These are phyloP conservation scores for Proales similis DNA, from an alignment of 1,140 invertebrate species.

Conservation along the genomic window DNA sequence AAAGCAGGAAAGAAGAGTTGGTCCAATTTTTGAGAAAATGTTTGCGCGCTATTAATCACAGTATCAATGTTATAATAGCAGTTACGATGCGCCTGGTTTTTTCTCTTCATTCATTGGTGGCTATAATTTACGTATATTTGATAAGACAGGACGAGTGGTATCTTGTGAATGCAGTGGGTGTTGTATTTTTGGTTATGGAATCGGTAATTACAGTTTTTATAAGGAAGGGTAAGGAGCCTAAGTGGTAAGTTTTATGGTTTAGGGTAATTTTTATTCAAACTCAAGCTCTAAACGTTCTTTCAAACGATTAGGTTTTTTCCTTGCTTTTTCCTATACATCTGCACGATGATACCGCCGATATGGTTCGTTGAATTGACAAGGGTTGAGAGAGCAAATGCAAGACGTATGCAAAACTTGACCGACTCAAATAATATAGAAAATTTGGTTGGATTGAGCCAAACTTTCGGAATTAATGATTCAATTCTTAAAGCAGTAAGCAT, in stretches of 20 bases:
- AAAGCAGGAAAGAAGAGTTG: constrained; percentile 34
- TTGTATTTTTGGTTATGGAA: constrained; percentile 42
- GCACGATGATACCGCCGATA: constrained; percentile 37
- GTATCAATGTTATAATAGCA: constrained; percentile 42
- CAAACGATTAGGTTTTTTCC: constrained; percentile 34
- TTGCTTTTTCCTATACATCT: constrained; percentile 37
- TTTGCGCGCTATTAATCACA: constrained; percentile 14
- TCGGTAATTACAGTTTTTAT: constrained; percentile 41
- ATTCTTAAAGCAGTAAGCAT: constrained; percentile 23
- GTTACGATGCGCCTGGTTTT: constrained; percentile 42
- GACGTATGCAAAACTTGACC: background rate
- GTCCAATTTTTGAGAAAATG: constrained; percentile 13
- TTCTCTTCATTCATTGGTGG: constrained; percentile 43
- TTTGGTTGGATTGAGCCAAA: constrained; percentile 4
- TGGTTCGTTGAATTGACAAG: constrained; percentile 30
- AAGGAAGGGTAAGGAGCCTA: constrained; percentile 40
- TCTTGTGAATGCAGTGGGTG: constrained; percentile 42
- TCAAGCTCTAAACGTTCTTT: background rate
- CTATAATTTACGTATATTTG: constrained; percentile 42
- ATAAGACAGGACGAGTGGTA: constrained; percentile 40
- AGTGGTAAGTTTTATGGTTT: constrained; percentile 18
- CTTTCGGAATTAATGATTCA: constrained; percentile 29
- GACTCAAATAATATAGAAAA: constrained; percentile 11
- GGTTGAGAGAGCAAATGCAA: constrained; percentile 24
- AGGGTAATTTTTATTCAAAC: background rate